Evolutionary conservation across 1,140 invertebrate genomes (phyloP).

Genomic region (Potamilus streckersoni): DNA sequence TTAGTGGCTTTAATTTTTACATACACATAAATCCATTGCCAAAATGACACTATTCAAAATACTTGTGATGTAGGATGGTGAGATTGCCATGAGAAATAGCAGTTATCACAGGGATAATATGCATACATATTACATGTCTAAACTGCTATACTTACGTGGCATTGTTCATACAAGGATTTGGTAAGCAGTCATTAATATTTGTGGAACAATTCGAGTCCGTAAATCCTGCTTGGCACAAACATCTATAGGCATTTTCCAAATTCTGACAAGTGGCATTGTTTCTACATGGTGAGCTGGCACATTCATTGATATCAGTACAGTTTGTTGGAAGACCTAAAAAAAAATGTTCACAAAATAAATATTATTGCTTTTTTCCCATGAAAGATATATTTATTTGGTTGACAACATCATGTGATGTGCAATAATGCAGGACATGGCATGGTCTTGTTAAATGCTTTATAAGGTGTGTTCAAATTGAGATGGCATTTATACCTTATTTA

Average conservation of each 20-base stretch:
- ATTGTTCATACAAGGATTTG: constrained; percentile 73
- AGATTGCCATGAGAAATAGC: too few relatives aligned
- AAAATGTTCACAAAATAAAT: constrained; percentile 2
- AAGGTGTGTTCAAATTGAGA: too few relatives aligned
- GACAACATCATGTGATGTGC: too few relatives aligned
- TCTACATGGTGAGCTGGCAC: constrained; percentile 39
- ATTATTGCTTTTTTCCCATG: not conserved
- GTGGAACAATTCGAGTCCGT: constrained; percentile 83
- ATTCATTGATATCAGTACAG: constrained; percentile 48
- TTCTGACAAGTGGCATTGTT: constrained; percentile 51
- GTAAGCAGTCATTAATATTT: constrained; percentile 81
- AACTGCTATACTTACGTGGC: constrained; percentile 87
- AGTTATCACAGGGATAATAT: too few relatives aligned
- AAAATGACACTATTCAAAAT: too few relatives aligned
- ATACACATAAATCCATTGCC: too few relatives aligned
- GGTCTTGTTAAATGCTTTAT: too few relatives aligned
- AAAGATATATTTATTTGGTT: not conserved
- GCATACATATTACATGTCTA: too few relatives aligned
- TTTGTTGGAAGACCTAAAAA: constrained; percentile 8
- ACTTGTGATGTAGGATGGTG: too few relatives aligned
- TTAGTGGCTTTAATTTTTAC: too few relatives aligned
- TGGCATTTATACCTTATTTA: too few relatives aligned
- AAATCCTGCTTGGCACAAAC: constrained; percentile 55
- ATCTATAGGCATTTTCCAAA: constrained; percentile 35
- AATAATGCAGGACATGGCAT: too few relatives aligned